phyloP scores from a whole-genome alignment of 2,888 invertebrate genomes.

The Epirrhoe alternata region DNA sequence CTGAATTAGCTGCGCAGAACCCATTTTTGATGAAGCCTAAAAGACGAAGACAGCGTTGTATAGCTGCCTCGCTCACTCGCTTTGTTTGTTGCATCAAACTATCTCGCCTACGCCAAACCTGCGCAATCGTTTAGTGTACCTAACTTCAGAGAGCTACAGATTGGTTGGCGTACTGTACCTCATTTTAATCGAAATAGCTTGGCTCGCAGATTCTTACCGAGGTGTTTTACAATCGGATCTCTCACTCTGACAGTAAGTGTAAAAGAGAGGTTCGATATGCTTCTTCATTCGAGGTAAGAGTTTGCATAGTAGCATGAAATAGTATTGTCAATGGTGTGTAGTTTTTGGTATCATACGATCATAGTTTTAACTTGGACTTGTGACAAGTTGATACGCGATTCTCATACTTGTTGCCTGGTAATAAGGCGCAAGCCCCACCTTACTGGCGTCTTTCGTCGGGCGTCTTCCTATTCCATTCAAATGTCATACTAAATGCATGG shows the following conservation, averaged over 20 bases:
- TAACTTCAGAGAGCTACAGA: too few species aligned
- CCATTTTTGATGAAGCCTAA: too few species aligned
- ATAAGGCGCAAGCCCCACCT: too few species aligned
- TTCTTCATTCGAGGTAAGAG: neutral
- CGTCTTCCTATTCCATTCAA: too few species aligned
- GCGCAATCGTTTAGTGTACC: too few species aligned
- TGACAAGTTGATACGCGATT: conserved; percentile 17
- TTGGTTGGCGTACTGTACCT: neutral
- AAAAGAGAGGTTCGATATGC: neutral
- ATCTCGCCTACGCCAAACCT: too few species aligned
- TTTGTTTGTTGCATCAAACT: too few species aligned
- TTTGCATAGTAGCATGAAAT: neutral
- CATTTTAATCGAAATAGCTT: neutral
- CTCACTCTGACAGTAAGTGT: neutral
- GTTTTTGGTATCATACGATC: neutral
- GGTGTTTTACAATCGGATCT: neutral
- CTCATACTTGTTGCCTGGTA: conserved; percentile 26
- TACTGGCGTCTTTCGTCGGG: too few species aligned
- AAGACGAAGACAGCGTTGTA: too few species aligned
- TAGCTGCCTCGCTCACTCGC: too few species aligned
- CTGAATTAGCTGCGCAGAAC: too few species aligned
- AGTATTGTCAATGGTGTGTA: neutral
- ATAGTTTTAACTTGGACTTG: conserved; percentile 6
- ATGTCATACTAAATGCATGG: too few species aligned
- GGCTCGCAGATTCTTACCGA: neutral